phyloP scores from a whole-genome alignment of 1,140 invertebrate species.

The Neoseiulus cucumeris region DNA sequence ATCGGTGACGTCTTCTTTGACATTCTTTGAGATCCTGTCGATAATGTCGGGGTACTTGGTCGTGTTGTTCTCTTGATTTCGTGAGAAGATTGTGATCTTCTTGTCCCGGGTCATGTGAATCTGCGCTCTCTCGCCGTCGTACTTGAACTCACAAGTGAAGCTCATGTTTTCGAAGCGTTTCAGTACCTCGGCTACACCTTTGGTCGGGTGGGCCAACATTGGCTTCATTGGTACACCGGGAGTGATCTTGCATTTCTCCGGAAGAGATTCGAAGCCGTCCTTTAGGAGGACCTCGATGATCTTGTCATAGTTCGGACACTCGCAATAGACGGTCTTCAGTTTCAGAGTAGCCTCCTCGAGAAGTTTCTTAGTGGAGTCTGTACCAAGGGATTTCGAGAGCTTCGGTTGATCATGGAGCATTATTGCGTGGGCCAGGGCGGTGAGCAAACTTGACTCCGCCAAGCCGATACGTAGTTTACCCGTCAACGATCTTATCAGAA shows the following conservation, averaged over 20 bases:
- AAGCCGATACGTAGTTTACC: constrained; percentile 90
- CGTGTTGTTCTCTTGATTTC: constrained; percentile 97
- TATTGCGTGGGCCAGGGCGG: constrained; percentile 65
- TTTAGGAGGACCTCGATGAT: constrained; percentile 60
- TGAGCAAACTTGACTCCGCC: constrained; percentile 82
- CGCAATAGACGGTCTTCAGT: constrained; percentile 83
- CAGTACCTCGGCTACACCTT: constrained; percentile 65
- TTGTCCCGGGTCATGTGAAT: constrained; percentile 50
- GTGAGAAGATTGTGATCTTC: constrained; percentile 59
- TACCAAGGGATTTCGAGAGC: constrained; percentile 18
- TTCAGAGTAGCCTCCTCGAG: constrained; percentile 53
- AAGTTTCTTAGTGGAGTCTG: constrained; percentile 55
- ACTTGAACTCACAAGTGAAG: constrained; percentile 98
- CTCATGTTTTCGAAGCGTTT: constrained; percentile 68
- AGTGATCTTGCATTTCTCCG: constrained; percentile 60
- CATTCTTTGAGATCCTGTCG: constrained; percentile 36
- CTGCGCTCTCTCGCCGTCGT: constrained; percentile 96
- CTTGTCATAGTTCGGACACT: constrained; percentile 85
- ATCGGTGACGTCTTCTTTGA: constrained; percentile 42
- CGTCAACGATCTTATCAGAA: constrained; percentile 67
- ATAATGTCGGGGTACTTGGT: constrained; percentile 94
- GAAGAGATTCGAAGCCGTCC: constrained; percentile 55
- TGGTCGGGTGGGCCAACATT: constrained; percentile 96
- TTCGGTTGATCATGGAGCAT: constrained; percentile 29
- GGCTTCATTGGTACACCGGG: constrained; percentile 90